A percentile compares a stretch with the other conserved stretches of the same genome.
Evolutionary conservation across 2,888 invertebrate species (phyloP).

Genomic region (Patella pellucida): DNA sequence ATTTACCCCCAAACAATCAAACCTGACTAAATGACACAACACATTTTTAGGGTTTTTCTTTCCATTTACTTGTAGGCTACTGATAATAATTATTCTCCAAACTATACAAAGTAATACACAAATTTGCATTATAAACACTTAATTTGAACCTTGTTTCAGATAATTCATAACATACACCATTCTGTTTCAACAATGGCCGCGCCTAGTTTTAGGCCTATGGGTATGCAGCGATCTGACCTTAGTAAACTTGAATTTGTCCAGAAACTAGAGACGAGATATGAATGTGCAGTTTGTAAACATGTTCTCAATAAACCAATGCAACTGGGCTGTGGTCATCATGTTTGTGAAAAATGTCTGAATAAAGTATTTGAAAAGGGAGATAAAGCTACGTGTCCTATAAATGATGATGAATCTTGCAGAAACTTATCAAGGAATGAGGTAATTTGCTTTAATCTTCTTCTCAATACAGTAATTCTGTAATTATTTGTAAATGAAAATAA

Average conservation of each 20-base stretch:
- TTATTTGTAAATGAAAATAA: no score
- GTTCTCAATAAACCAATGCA: neutral
- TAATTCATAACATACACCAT: no score
- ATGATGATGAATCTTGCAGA: slow-evolving; percentile 31
- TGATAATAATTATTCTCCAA: no score
- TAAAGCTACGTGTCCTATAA: slow-evolving; percentile 45
- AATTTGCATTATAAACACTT: no score
- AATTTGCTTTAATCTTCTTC: neutral
- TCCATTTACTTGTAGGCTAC: no score
- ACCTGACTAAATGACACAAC: no score
- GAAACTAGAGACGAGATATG: neutral
- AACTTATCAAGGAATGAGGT: neutral
- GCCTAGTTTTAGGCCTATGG: neutral
- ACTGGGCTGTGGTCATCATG: neutral
- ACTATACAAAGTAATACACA: no score
- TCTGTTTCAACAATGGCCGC: neutral
- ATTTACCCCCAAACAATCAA: no score
- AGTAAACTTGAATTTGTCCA: neutral
- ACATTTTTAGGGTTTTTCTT: no score
- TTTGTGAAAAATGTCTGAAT: slow-evolving; percentile 40
- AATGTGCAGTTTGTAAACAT: neutral
- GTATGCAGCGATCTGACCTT: neutral
- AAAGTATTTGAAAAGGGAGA: slow-evolving; percentile 31
- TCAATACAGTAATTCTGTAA: no score
- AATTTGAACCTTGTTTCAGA: no score